Conservation (phyloP, 2,797 vertebrate genomes). For the Falco rusticolus region DNA sequence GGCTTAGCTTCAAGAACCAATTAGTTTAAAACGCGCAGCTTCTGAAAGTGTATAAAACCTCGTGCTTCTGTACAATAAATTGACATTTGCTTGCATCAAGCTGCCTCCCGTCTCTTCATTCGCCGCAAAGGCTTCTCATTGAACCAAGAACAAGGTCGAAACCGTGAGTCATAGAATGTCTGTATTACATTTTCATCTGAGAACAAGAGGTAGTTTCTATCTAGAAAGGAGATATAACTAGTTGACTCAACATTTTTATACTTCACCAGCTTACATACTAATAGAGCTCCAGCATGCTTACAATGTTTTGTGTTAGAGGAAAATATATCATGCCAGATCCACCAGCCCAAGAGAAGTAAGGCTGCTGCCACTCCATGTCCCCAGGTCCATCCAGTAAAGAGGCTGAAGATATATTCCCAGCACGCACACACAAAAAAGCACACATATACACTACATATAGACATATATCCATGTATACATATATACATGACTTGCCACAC, state of each 20-base stretch:
- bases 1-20: too few species aligned
- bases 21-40: too few species aligned
- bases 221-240: neutral
- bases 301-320: neutral
- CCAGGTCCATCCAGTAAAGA: too few species aligned
- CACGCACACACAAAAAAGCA: neutral
- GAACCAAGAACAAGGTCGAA: neutral
- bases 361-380: too few species aligned
- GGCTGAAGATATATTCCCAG: too few species aligned
- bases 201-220: neutral
- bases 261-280: neutral
- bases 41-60: too few species aligned
- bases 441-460: neutral
- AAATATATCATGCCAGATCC: too few species aligned
- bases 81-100: too few species aligned
- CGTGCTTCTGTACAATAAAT: too few species aligned
- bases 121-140: neutral
- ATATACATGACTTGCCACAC: neutral
- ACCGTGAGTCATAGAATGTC: neutral
- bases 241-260: neutral
- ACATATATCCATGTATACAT: neutral
- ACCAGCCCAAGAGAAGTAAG: too few species aligned
- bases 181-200: neutral
- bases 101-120: too few species aligned
- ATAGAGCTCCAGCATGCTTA: neutral